Evolutionary conservation across 2,888 invertebrate species (phyloP).

Genomic region (Leptinotarsa haldemani): DNA sequence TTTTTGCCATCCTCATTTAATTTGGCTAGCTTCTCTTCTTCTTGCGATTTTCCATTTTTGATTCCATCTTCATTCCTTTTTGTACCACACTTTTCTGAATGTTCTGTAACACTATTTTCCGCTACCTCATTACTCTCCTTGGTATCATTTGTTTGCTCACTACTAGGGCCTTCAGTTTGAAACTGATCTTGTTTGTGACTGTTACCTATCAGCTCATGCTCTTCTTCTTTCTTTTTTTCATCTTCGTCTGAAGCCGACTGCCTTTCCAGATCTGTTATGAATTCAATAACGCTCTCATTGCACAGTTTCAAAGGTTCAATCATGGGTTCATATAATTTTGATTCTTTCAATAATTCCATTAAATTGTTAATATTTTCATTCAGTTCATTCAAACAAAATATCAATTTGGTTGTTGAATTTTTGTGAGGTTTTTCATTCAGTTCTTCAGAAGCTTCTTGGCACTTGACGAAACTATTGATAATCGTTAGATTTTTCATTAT

Average conservation of each 20-base stretch:
- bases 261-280: constrained; percentile 34
- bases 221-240: constrained; percentile 25
- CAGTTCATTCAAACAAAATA: constrained; percentile 29
- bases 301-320: constrained; percentile 31
- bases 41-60: constrained; percentile 28
- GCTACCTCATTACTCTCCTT: too few species aligned
- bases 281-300: constrained; percentile 27
- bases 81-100: too few species aligned
- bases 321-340: constrained; percentile 28
- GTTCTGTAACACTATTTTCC: too few species aligned
- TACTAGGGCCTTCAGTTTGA: too few species aligned
- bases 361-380: constrained; percentile 24
- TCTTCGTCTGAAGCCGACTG: constrained; percentile 34
- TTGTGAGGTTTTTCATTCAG: not conserved
- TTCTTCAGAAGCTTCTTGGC: not conserved
- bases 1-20: constrained; percentile 33
- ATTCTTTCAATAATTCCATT: constrained; percentile 18
- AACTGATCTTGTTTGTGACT: too few species aligned
- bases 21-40: constrained; percentile 35
- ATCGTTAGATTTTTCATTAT: constrained; percentile 11
- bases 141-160: too few species aligned
- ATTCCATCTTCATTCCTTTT: constrained; percentile 2
- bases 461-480: not conserved
- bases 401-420: not conserved
- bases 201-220: too few species aligned